Evolutionary conservation across 2,888 invertebrate species (phyloP), one percentile per base, ranked within the genome.

Genomic region (Sycophila texana): DNA sequence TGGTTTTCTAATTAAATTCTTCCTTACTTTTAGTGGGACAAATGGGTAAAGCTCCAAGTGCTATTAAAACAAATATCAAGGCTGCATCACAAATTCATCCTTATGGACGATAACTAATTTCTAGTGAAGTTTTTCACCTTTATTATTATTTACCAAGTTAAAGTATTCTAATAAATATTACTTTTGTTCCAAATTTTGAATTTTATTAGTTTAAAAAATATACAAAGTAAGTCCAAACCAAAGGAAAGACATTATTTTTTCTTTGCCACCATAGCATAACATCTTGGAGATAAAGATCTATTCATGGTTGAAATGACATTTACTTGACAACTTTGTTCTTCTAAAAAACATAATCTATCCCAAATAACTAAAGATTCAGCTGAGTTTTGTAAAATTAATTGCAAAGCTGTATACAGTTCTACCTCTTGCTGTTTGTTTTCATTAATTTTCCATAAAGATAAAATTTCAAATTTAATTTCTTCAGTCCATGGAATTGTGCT

Each of bases 11-110:
- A 65, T 26, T 20, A 65, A 55, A 74, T 74, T 22, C 10, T 51
- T 74, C 79, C 75, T 81, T 74, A 65, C 70, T 89, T 88, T 75
- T 83, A 89, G 90, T 91, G 88, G 91, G 91, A 74, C 93, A 94
- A 82, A 92, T 96, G 92, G 95, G 94, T 55, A 97, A 97, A 91
- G 96, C 96, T 18, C 97, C 97, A 0, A 96, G 97, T 74, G 94
- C 96, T 39, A 97, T 98, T 83, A 98, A 98, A 89, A 97, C 97
- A 0, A 97, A 97, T 88, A 97, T 98, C 82, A 97, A 97, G 91
- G 95, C 97, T 77, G 97, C 97, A 4, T 94, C 95, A 82, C 96
- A 96, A 91, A 96, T 97, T 83, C 97, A 97, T 91, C 96, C 97
- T 0, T 97, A 97, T 88, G 94, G 94, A 86, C 92, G 95, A 89